These are phyloP conservation scores for Potamarius usumacintae DNA, from an alignment of 2,113 vertebrate genomes.

Conservation along the genomic window DNA sequence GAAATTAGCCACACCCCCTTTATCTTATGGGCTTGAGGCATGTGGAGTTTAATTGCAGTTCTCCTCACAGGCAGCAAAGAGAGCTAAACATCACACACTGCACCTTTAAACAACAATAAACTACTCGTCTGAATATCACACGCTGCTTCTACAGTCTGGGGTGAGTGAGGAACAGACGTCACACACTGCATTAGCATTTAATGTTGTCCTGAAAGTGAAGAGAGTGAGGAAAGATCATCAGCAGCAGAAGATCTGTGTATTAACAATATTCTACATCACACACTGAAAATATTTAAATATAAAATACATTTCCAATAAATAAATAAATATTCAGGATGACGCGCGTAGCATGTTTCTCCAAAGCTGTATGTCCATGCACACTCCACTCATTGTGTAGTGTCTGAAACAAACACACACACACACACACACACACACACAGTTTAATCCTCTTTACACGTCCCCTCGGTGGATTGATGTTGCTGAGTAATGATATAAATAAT, in stretches of 20 bases:
- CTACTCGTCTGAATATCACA: neutral
- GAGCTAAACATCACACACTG: neutral
- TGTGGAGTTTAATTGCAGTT: neutral
- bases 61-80: neutral
- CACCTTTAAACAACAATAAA: neutral
- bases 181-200: neutral
- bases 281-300: neutral
- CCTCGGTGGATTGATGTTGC: neutral
- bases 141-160: neutral
- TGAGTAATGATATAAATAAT: neutral
- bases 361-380: neutral
- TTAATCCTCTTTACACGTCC: neutral
- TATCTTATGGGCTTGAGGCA: neutral
- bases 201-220: neutral
- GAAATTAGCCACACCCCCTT: neutral
- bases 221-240: neutral
- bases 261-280: constrained; percentile 8
- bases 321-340: constrained; percentile 31
- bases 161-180: neutral
- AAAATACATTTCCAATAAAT: constrained; percentile 33
- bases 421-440: constrained; percentile 25
- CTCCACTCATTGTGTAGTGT: neutral
- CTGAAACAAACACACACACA: constrained; percentile 17
- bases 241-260: neutral
- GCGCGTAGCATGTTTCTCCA: neutral